These are phyloP conservation scores for Calameuta idolon DNA, from an alignment of 2,888 invertebrate species.

Conservation along the genomic window DNA sequence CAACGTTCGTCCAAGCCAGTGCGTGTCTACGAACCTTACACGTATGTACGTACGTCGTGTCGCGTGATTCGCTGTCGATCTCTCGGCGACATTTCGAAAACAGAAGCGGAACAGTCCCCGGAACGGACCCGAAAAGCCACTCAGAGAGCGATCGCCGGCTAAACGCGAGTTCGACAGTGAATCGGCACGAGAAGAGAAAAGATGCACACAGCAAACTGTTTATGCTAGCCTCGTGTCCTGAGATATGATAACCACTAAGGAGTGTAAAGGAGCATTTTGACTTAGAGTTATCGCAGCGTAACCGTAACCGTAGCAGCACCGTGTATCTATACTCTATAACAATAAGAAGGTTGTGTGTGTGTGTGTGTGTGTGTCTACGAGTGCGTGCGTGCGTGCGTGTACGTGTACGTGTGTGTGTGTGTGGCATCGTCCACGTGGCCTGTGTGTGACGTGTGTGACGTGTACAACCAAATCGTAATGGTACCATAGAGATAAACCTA, in stretches of 20 bases:
- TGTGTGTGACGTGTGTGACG: not conserved
- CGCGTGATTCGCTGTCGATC: not conserved
- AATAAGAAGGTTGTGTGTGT: not conserved
- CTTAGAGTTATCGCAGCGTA: not conserved
- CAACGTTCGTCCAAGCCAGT: not conserved
- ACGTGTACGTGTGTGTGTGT: too few species aligned
- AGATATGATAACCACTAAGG: not conserved
- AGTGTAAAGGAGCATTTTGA: not conserved
- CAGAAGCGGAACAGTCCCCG: too few species aligned
- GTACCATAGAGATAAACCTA: not conserved
- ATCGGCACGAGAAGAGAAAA: not conserved
- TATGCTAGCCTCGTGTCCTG: not conserved
- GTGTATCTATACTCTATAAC: not conserved
- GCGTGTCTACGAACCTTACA: not conserved
- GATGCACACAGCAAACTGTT: not conserved
- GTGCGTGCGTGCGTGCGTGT: not conserved
- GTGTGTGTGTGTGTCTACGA: too few species aligned
- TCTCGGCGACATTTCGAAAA: not conserved
- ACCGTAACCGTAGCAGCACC: not conserved
- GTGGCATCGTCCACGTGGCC: not conserved
- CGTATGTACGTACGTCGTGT: too few species aligned
- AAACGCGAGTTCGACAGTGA: not conserved
- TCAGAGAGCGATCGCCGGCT: too few species aligned
- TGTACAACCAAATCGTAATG: not conserved
- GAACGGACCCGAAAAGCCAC: too few species aligned